A percentile compares a stretch with the other conserved stretches of the same genome.
Conservation (phyloP, 2,888 invertebrate genomes). For the Leptarthrus brevirostris region DNA sequence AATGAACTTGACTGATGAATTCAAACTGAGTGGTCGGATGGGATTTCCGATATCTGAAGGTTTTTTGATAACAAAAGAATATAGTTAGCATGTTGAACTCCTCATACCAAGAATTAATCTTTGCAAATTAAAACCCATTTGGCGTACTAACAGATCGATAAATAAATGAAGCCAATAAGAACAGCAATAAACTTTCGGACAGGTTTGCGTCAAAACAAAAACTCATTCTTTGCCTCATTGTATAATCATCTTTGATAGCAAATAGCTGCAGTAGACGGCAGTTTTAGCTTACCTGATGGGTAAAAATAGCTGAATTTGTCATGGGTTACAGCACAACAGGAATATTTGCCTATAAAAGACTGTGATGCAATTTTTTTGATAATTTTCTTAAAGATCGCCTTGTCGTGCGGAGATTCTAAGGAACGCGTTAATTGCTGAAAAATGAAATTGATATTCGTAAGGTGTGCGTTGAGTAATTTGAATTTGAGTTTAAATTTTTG, state of each 20-base stretch:
- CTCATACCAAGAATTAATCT: slow-evolving; percentile 15
- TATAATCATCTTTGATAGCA: not conserved
- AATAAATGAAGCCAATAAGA: slow-evolving; percentile 3
- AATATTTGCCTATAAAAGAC: slow-evolving; percentile 51
- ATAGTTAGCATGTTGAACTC: not conserved
- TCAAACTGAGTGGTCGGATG: not conserved
- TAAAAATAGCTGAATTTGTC: slow-evolving; percentile 51
- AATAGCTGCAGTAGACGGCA: slow-evolving; percentile 12
- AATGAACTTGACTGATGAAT: not conserved
- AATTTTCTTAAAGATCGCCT: slow-evolving; percentile 41
- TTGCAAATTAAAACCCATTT: slow-evolving; percentile 8
- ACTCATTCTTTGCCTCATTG: slow-evolving; percentile 10
- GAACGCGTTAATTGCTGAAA: slow-evolving; percentile 11
- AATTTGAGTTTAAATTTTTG: not conserved
- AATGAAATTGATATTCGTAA: slow-evolving; percentile 33
- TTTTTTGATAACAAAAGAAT: slow-evolving; percentile 1
- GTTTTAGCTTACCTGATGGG: slow-evolving; percentile 31
- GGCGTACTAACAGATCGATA: slow-evolving; percentile 2
- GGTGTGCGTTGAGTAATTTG: not conserved
- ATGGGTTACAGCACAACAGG: slow-evolving; percentile 40
- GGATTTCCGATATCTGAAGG: slow-evolving; percentile 38
- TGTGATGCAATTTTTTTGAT: slow-evolving; percentile 52
- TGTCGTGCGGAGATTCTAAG: slow-evolving; percentile 32
- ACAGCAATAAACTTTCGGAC: not conserved
- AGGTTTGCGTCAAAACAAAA: slow-evolving; percentile 37